These are phyloP conservation scores for Sisyra nigra DNA, from an alignment of 2,888 invertebrate genomes.

Conservation along the genomic window DNA sequence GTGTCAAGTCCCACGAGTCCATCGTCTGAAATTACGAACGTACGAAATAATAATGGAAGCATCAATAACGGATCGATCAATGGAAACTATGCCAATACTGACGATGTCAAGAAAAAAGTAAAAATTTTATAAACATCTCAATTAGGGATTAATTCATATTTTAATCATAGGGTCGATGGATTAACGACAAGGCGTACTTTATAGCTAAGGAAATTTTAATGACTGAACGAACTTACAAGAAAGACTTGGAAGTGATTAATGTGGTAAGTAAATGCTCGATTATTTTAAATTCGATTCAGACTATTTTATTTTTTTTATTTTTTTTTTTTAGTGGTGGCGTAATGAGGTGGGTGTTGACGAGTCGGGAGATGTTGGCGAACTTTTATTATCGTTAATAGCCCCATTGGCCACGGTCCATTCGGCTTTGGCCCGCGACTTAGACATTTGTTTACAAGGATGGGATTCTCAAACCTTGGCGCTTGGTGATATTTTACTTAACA, in stretches of 20 bases:
- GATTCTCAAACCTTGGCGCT: constrained; percentile 31
- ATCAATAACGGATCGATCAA: not conserved
- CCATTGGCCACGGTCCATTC: constrained; percentile 73
- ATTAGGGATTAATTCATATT: constrained; percentile 1
- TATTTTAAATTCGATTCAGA: not conserved
- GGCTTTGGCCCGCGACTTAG: constrained; percentile 60
- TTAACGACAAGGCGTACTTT: constrained; percentile 59
- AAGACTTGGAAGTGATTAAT: constrained; percentile 83
- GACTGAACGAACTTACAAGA: constrained; percentile 91
- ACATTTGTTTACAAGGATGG: constrained; percentile 58
- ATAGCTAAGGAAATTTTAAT: constrained; percentile 85
- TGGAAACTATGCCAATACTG: not conserved
- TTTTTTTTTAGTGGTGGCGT: constrained; percentile 47
- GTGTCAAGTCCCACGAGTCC: not conserved
- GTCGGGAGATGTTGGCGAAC: constrained; percentile 40
- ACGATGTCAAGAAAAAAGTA: constrained; percentile 4
- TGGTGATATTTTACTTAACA: constrained; percentile 58
- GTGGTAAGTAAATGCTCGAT: constrained; percentile 45
- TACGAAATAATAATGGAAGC: not conserved
- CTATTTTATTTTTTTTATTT: not conserved
- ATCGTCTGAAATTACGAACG: not conserved
- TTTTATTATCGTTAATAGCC: constrained; percentile 38
- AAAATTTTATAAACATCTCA: not conserved
- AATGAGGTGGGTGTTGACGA: constrained; percentile 41
- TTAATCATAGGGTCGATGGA: constrained; percentile 34